Evolutionary conservation across 2,797 vertebrate genomes (phyloP).

Genomic region (Sebastes jordani): DNA sequence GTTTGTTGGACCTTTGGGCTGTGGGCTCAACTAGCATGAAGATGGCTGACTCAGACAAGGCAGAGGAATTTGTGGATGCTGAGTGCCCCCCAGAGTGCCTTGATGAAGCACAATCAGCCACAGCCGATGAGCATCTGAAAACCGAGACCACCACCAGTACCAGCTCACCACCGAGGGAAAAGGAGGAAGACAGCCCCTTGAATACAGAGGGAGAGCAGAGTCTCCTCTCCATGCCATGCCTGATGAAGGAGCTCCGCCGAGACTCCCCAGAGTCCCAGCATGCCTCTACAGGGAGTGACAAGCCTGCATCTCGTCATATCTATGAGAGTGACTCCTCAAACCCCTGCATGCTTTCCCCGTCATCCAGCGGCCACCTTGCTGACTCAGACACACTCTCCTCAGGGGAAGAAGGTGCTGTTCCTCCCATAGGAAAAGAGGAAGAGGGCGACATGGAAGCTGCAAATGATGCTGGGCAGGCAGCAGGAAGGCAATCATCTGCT

Average conservation of each 20-base stretch:
- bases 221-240: slow-evolving; percentile 92
- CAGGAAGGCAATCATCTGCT: slow-evolving; percentile 69
- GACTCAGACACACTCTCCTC: slow-evolving; percentile 98
- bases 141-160: slow-evolving; percentile 82
- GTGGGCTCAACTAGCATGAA: slow-evolving; percentile 89
- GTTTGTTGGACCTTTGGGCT: slow-evolving; percentile 76
- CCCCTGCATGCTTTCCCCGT: slow-evolving; percentile 96
- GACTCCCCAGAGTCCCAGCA: slow-evolving; percentile 93
- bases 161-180: slow-evolving; percentile 78
- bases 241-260: slow-evolving; percentile 92
- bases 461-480: slow-evolving; percentile 72
- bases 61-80: slow-evolving; percentile 88
- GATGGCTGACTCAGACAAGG: slow-evolving; percentile 94
- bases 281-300: slow-evolving; percentile 90
- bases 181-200: slow-evolving; percentile 79
- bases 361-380: slow-evolving; percentile 96
- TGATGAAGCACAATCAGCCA: slow-evolving; percentile 72
- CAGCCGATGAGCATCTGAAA: slow-evolving; percentile 84
- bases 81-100: slow-evolving; percentile 87
- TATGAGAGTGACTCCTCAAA: slow-evolving; percentile 98
- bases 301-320: slow-evolving; percentile 78
- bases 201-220: slow-evolving; percentile 84
- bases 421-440: slow-evolving; percentile 60
- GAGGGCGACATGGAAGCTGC: slow-evolving; percentile 77
- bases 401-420: slow-evolving; percentile 86